These are phyloP conservation scores for Ibidorhyncha struthersii DNA, from an alignment of 2,113 vertebrate genomes.

Conservation along the genomic window DNA sequence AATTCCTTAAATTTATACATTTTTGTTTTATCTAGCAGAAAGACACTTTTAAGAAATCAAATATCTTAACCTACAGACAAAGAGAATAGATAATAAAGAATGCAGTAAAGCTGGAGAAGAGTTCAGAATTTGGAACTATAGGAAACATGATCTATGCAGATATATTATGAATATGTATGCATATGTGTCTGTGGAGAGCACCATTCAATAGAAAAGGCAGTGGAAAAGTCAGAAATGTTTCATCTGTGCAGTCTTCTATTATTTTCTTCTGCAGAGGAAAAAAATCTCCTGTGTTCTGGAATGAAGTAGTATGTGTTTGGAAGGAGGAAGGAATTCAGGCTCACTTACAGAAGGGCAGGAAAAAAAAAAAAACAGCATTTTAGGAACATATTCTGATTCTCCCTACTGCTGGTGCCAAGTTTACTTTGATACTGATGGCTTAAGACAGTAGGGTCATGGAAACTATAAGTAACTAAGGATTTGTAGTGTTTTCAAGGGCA, in stretches of 20 bases:
- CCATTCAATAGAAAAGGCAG: not conserved
- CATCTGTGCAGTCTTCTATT: not conserved
- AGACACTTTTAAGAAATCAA: not conserved
- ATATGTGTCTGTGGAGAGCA: not conserved
- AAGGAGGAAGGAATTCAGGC: not conserved
- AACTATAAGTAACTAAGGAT: not conserved
- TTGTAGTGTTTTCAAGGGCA: not conserved
- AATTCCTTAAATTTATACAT: not conserved
- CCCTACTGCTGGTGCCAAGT: not conserved
- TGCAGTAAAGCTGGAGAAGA: not conserved
- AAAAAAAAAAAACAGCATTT: not conserved
- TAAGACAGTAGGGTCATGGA: not conserved
- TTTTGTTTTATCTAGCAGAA: not conserved
- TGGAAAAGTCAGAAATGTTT: not conserved
- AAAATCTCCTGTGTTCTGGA: not conserved
- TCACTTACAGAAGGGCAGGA: not conserved
- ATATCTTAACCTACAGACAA: not conserved
- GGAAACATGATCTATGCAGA: not conserved
- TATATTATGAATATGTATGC: not conserved
- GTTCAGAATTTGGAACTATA: not conserved
- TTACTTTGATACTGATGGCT: not conserved
- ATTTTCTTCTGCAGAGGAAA: not conserved
- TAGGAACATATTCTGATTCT: not conserved
- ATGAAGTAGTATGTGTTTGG: not conserved
- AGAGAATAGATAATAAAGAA: not conserved